phyloP scores from a whole-genome alignment of 2,888 invertebrate genomes.

The Drosophila mercatorum region DNA sequence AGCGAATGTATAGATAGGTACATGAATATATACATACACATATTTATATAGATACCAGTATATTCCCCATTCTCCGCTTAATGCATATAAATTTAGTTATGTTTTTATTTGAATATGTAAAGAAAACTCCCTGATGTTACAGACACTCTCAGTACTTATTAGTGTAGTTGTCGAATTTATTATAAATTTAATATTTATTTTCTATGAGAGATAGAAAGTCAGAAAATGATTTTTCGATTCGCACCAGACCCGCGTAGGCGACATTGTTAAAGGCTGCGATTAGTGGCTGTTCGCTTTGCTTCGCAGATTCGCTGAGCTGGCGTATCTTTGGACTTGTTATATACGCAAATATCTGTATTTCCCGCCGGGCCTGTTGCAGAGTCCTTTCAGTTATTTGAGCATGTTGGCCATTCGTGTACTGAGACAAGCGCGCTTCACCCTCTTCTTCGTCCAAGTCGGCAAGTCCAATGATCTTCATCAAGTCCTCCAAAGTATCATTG shows the following conservation, averaged over 20 bases:
- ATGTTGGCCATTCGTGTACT: neutral
- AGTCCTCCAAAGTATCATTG: fast-evolving
- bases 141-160: neutral
- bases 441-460: neutral
- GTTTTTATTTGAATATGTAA: neutral
- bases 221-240: neutral
- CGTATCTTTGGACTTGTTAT: conserved; percentile 10
- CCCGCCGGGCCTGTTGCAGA: neutral
- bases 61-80: neutral
- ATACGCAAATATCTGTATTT: conserved; percentile 4
- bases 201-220: neutral
- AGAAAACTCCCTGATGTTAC: neutral
- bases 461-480: neutral
- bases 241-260: conserved; percentile 28
- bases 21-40: neutral
- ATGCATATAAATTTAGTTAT: neutral
- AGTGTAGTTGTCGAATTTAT: too few species aligned
- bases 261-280: conserved; percentile 22
- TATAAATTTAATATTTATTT: neutral
- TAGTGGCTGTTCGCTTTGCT: conserved; percentile 16
- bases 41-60: neutral
- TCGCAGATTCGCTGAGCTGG: conserved; percentile 12
- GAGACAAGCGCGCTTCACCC: neutral
- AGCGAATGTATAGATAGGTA: neutral
- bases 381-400: neutral